These are phyloP conservation scores for Amblyopsis hoosieri DNA, from an alignment of 2,797 vertebrate species.

Conservation along the genomic window DNA sequence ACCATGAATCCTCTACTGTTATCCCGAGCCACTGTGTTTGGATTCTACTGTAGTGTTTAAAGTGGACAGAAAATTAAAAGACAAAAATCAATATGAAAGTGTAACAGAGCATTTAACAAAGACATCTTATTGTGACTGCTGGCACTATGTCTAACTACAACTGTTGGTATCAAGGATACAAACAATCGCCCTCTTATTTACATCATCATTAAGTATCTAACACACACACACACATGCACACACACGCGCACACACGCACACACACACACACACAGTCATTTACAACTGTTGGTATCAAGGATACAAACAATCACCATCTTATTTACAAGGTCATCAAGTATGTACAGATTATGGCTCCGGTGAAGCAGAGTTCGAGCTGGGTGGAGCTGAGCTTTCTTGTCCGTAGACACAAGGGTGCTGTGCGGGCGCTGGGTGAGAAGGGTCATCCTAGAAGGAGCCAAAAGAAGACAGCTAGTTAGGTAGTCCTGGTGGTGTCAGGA, in stretches of 20 bases:
- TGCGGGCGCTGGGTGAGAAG: not conserved
- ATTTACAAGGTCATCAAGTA: conserved; percentile 67
- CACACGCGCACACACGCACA: conserved; percentile 27
- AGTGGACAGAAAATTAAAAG: conserved; percentile 49
- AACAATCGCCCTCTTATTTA: conserved; percentile 67
- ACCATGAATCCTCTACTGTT: conserved; percentile 65
- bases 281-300: conserved; percentile 49
- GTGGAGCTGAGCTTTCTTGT: conserved; percentile 26
- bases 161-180: conserved; percentile 49
- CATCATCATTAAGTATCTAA: conserved; percentile 21
- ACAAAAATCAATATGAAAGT: conserved; percentile 45
- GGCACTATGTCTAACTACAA: conserved; percentile 58
- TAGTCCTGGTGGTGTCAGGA: conserved; percentile 79
- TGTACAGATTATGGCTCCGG: conserved; percentile 56
- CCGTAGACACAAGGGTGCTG: conserved; percentile 31
- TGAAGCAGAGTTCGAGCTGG: conserved; percentile 40
- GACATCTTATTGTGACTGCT: conserved; percentile 66
- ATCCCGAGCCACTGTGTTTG: conserved; percentile 61
- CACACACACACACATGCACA: conserved; percentile 46
- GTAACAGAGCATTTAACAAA: conserved; percentile 41
- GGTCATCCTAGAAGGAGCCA: not conserved
- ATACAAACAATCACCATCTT: conserved; percentile 55
- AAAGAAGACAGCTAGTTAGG: conserved; percentile 58
- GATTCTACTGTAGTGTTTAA: conserved; percentile 74
- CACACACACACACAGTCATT: conserved; percentile 30